Percentiles rank a stretch among this genome's conserved stretches.
phyloP scores from a whole-genome alignment of 2,888 invertebrate genomes.

The Anarsia innoxiella region DNA sequence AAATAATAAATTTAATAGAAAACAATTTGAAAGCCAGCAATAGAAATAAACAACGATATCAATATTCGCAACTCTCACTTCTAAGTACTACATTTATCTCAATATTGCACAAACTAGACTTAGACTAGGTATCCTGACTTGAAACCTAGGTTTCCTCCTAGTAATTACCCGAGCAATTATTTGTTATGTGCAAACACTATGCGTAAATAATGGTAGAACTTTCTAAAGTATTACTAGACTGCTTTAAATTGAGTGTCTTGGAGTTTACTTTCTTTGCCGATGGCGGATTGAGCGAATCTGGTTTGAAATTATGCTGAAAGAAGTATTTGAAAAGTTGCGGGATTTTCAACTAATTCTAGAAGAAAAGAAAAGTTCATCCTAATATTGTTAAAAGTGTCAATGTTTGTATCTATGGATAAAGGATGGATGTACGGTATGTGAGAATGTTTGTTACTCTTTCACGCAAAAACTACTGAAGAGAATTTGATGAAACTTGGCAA shows the following conservation, averaged over 20 bases:
- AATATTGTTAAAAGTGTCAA: no score
- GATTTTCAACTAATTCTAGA: no score
- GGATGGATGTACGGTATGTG: neutral
- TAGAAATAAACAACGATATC: no score
- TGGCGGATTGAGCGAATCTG: no score
- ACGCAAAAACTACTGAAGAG: neutral
- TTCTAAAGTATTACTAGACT: constrained; percentile 7
- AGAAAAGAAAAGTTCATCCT: no score
- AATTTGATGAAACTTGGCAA: neutral
- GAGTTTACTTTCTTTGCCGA: no score
- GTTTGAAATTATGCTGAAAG: no score
- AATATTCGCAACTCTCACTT: no score
- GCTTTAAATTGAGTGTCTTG: neutral
- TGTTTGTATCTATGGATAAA: no score
- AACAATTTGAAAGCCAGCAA: no score
- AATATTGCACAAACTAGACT: constrained; percentile 4
- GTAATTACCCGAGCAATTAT: constrained; percentile 15
- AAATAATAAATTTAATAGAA: no score
- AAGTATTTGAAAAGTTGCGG: no score
- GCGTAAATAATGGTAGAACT: constrained; percentile 12
- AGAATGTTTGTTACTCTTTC: neutral
- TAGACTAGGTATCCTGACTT: neutral
- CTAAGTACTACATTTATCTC: neutral
- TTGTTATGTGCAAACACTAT: constrained; percentile 11
- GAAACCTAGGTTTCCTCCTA: constrained; percentile 1